A percentile compares a stretch with the other conserved stretches of the same genome.
These are phyloP conservation scores for Conomelus anceps DNA, from an alignment of 2,888 invertebrate genomes.

Conservation along the genomic window DNA sequence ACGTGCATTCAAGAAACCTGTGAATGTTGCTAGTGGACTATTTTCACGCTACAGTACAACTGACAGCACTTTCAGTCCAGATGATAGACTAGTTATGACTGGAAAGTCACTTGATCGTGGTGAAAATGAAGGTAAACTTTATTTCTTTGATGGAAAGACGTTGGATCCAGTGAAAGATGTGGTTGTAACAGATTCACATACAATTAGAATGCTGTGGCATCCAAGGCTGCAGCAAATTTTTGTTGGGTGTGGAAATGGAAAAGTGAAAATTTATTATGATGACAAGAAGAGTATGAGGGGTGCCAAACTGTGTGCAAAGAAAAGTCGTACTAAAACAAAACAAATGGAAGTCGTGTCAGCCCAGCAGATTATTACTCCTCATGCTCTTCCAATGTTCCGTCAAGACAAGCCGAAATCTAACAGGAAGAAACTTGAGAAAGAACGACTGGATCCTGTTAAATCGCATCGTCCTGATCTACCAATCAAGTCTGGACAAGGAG, in stretches of 20 bases:
- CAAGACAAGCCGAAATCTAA: conserved; percentile 84
- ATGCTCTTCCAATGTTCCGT: conserved; percentile 90
- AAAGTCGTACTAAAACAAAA: conserved; percentile 68
- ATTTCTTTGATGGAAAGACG: conserved; percentile 73
- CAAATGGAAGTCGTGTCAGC: conserved; percentile 81
- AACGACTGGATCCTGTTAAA: conserved; percentile 77
- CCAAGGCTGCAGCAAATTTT: conserved; percentile 96
- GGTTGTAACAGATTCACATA: conserved; percentile 69
- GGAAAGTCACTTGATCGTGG: conserved; percentile 72
- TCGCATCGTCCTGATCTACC: conserved; percentile 77
- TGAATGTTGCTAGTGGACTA: conserved; percentile 61
- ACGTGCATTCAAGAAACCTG: conserved; percentile 68
- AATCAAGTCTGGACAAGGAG: conserved; percentile 77
- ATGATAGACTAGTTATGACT: conserved; percentile 81
- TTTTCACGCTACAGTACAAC: conserved; percentile 69
- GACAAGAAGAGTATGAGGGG: conserved; percentile 79
- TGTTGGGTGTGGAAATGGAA: conserved; percentile 84
- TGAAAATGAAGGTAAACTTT: conserved; percentile 55
- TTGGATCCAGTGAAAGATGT: conserved; percentile 68
- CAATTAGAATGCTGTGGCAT: conserved; percentile 91
- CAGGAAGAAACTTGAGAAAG: conserved; percentile 85
- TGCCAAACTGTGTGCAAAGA: conserved; percentile 81
- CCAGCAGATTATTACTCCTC: conserved; percentile 92
- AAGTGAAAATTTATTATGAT: conserved; percentile 86
- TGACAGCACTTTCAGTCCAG: conserved; percentile 76